phyloP scores from a whole-genome alignment of 2,888 invertebrate species.

The Drosophila neoperkinsi region DNA sequence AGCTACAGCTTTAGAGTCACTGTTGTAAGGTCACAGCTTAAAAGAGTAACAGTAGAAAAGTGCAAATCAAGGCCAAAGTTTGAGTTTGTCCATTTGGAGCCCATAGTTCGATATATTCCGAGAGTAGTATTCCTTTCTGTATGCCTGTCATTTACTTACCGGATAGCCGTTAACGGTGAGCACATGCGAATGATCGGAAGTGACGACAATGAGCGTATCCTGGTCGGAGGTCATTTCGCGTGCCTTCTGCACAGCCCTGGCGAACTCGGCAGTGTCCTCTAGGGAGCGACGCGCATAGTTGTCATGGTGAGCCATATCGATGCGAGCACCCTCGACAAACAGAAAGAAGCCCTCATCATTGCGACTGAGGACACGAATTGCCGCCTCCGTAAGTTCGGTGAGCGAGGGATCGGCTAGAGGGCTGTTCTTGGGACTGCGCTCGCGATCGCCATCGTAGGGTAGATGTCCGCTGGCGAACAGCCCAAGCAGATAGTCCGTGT shows the following conservation, averaged over 20 bases:
- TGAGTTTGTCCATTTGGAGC: no score
- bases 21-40: no score
- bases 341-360: constrained; percentile 90
- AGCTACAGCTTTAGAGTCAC: no score
- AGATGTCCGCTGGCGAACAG: constrained; percentile 87
- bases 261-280: constrained; percentile 92
- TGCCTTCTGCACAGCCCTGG: constrained; percentile 89
- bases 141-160: constrained; percentile 82
- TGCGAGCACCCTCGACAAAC: constrained; percentile 89
- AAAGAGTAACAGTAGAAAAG: neutral
- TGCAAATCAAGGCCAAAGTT: neutral
- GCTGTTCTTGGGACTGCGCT: constrained; percentile 80
- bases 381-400: constrained; percentile 89
- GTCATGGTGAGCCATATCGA: constrained; percentile 87
- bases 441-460: constrained; percentile 87
- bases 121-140: neutral
- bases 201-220: constrained; percentile 93
- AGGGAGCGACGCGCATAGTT: constrained; percentile 89
- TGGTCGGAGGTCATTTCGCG: constrained; percentile 87
- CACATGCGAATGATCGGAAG: constrained; percentile 93
- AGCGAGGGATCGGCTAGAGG: constrained; percentile 87
- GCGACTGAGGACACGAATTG: constrained; percentile 88
- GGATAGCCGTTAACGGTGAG: constrained; percentile 92
- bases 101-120: neutral
- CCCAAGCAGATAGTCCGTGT: constrained; percentile 87